Evolutionary conservation across 2,888 invertebrate genomes (phyloP), one percentile per base, ranked within the genome.

Genomic region (Ceraclea dissimilis): DNA sequence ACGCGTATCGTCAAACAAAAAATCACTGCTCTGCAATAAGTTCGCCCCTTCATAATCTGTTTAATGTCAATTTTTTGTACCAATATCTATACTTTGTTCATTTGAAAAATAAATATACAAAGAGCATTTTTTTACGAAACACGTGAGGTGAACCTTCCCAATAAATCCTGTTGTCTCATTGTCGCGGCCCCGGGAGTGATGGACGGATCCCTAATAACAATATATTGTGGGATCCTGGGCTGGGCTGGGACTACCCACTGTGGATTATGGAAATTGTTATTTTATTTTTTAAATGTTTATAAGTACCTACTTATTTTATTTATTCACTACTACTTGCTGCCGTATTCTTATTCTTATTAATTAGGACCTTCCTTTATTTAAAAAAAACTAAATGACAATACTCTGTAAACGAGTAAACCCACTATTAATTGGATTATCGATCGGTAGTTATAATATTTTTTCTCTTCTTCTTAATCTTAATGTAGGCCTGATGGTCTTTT

Each of bases 221-320:
- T 16, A 39, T 39, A n/a, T 39, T 39, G 39, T 39, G 39, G 26
- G 39, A 39, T 13, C 13, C 39, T 4, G n/a, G n/a, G n/a, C n/a
- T n/a, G n/a, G n/a, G n/a, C n/a, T n/a, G 39, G 13, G 39, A 39
- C 39, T 39, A 13, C 39, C 39, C 39, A 39, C 39, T 39, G 39
- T 39, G 39, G 39, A 39, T 39, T 39, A 39, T 39, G 39, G 39
- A 39, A 39, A 39, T n/a, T 39, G 4, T 39, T n/a, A 39, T 39
- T 39, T 39, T 39, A n/a, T 39, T 39, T n/a, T n/a, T 26, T 26
- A 26, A 6, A 26, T 26, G 10, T 26, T 26, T 26, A 6, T n/a
- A n/a, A n/a, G n/a, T n/a, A n/a, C n/a, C n/a, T 39, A 8, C 16
- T 39, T 39, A 39, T 39, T 39, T n/a, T n/a, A 39, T 39, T 39